Evolutionary conservation across 2,797 vertebrate species (phyloP), one percentile per base, ranked within the genome.

Genomic region (Sebastes taczanowskii): DNA sequence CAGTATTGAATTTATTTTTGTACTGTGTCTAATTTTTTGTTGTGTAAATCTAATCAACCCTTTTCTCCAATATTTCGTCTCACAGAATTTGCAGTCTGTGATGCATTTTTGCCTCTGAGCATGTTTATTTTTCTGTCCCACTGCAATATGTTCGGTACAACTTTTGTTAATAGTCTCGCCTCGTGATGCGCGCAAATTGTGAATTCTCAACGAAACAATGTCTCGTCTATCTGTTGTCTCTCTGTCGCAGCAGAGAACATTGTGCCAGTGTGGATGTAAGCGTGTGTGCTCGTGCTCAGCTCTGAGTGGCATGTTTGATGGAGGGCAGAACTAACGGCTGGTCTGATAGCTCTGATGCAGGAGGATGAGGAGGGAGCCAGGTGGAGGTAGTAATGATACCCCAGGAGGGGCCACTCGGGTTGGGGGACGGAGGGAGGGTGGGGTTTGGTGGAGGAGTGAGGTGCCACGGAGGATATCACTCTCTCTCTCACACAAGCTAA

Each of bases 381-480:
- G 87, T 92, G 89, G 80, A 89, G 67, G 73, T 74, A 79, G 83
- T 91, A 93, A 93, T 91, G 81, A 92, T 81, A 38, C 52, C 75
- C 77, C 85, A 83, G 76, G 83, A 85, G 82, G 84, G 61, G 55
- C 60, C 53, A 60, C 61, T 89, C 34, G 3, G 60, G 61, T 60
- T 62, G 29, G 64, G 52, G 35, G 22, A 34, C 1, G 4, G 30
- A 58, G 59, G 55, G 67, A 63, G 42, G 58, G 14, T 4, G 23
- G 60, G 53, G 34, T 71, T 29, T 56, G 38, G 23, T n/a, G 35
- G 13, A 60, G 63, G 72, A 80, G 62, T 34, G 56, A 77, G 32
- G 34, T 18, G 1, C 42, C 16, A 49, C 14, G 13, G 59, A 66
- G 34, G 42, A 58, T 77, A 63, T 82, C 46, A 29, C 42, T 10